Base-by-base conservation (phyloP, 2,888 invertebrate genomes). In the Merodon equestris region DNA sequence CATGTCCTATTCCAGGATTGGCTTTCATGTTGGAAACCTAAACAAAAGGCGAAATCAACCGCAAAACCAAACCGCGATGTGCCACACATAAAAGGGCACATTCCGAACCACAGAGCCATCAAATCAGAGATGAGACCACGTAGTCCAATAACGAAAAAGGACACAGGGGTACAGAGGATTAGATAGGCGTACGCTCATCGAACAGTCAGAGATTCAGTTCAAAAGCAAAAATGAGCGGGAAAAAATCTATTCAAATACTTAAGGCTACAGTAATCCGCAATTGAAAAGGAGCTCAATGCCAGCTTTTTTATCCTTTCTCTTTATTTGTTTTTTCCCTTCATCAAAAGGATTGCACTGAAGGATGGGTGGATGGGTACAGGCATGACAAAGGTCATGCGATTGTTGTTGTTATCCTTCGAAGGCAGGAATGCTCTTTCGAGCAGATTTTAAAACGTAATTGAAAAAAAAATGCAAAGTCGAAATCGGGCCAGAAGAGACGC, bases 231-330 rank as follows among this genome's bases (percentile, higher is more conserved):
- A 27, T 27, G 27, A 7, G 27, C 27, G 27, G 27, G 27, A 27
- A 27, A 68, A 79, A 79, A 74, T 58, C 74, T 74, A 74, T 79
- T 79, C 74, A 79, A 79, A 79, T 79, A 79, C 74, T 79, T 74
- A 79, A 79, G 79, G 79, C 64, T 64, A 56, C 60, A 74, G 79
- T 74, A 74, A 79, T 79, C 74, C 60, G 60, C 60, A 54, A 79
- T 74, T 68, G 68, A 79, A 79, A 64, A 74, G 74, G 54, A 73
- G 45, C 38, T 42, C 57, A 63, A 67, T 73, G 77, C 3, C 27
- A 7, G 27, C 7, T 27, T n/a, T n/a, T n/a, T n/a, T n/a, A n/a
- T 27, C 27, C 27, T 7, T 27, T 27, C 7, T 27, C 7, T 27
- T 27, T 27, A 74, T 68, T 63, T 58, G 54, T 74, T 74, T 54